Percentiles rank a stretch among this genome's conserved stretches.
These are phyloP conservation scores for Drosophila dives DNA, from an alignment of 2,888 invertebrate species.

Conservation along the genomic window DNA sequence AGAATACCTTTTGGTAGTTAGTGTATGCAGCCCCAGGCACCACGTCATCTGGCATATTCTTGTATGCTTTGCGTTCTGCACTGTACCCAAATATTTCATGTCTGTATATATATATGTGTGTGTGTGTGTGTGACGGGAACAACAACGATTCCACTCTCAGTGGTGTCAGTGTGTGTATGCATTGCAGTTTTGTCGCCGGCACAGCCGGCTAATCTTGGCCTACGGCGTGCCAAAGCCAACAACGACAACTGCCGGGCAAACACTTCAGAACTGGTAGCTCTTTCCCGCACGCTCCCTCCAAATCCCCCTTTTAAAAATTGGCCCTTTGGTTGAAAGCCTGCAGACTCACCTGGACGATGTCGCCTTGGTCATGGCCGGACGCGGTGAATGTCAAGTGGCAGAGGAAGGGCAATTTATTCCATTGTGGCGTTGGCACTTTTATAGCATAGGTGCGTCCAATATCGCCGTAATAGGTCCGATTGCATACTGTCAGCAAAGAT, in stretches of 20 bases:
- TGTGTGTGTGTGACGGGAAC: neutral
- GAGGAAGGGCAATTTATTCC: slow-evolving; percentile 92
- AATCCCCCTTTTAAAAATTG: neutral
- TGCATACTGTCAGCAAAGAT: slow-evolving; percentile 88
- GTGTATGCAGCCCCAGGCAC: neutral
- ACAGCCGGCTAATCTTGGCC: slow-evolving; percentile 69
- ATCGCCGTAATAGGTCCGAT: slow-evolving; percentile 95
- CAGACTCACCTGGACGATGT: slow-evolving; percentile 91
- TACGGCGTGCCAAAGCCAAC: slow-evolving; percentile 58
- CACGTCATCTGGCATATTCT: slow-evolving; percentile 9
- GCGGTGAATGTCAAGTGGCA: slow-evolving; percentile 97
- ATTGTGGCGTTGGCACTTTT: slow-evolving; percentile 89
- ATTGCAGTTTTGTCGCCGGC: slow-evolving; percentile 67
- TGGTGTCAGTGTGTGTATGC: slow-evolving; percentile 28
- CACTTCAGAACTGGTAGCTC: slow-evolving; percentile 15
- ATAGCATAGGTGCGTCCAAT: slow-evolving; percentile 93
- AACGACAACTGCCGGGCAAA: slow-evolving; percentile 45
- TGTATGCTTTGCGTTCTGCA: slow-evolving; percentile 19
- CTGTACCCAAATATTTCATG: slow-evolving; percentile 59
- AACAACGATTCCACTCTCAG: slow-evolving; percentile 5
- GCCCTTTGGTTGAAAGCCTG: neutral
- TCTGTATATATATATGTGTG: neutral
- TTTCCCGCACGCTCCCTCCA: too few species aligned
- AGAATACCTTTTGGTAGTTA: neutral
- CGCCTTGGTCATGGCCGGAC: slow-evolving; percentile 94